Evolutionary conservation across 1,140 invertebrate species (phyloP), one percentile per base, ranked within the genome.

Genomic region (Bilobella aurantiaca): DNA sequence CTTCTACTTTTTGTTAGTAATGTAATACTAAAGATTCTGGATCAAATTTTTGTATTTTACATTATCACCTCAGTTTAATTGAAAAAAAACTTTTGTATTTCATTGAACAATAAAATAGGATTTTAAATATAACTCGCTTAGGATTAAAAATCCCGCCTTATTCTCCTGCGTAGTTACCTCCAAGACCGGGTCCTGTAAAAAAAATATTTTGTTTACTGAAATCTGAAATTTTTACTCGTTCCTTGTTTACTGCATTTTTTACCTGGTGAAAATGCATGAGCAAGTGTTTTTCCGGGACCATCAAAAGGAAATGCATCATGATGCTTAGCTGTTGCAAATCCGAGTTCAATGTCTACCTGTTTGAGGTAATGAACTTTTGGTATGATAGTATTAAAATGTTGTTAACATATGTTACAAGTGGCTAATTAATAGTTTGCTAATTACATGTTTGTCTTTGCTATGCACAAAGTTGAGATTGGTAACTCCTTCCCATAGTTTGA

Each of bases 291-390:
- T 73, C 29, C 88, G 87, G 23, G 86, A 8, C 91, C 91, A 80
- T 94, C 91, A 76, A 94, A 93, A 34, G 90, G 87, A 79, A 47
- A 65, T 2, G 32, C 34, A 59, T 69, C 67, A 23, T 62, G 59
- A 42, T 62, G 59, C 21, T 31, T 27, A 18, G 37, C 12, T 5
- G 12, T 3, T 23, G 59, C 32, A 37, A 62, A 62, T 5, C 37
- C 32, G 3, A 62, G 34, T 28, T 62, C 29, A 62, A 62, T 62
- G 37, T 62, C 59, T 3, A 59, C 58, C 32, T 59, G n/a, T n/a
- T n/a, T n/a, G n/a, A n/a, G n/a, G n/a, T n/a, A n/a, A n/a, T n/a
- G n/a, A n/a, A n/a, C n/a, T n/a, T n/a, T n/a, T n/a, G n/a, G n/a
- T n/a, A n/a, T n/a, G n/a, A n/a, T n/a, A n/a, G n/a, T n/a, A n/a